Evolutionary conservation across 2,888 invertebrate species (phyloP), one percentile per base, ranked within the genome.

Genomic region (Trisateles emortualis): DNA sequence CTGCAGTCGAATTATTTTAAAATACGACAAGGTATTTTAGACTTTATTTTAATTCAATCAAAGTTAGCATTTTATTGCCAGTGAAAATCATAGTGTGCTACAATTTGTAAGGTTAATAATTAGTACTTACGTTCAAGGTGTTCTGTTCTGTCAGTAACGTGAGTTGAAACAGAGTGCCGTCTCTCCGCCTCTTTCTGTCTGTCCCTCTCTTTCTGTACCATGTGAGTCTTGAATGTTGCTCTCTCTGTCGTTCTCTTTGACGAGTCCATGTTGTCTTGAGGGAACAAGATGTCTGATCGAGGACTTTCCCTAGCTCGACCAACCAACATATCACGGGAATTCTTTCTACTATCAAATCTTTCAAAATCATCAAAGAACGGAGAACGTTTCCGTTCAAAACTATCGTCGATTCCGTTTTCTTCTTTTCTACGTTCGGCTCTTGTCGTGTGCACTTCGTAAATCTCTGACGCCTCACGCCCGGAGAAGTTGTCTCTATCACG

Each of bases 141-240:
- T 68, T 94, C 93, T 56, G 94, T 94, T 80, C 94, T 95, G 61
- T 96, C 96, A 0, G 96, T 96, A 41, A 95, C 94, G 68, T 96
- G 94, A 0, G 96, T 96, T 0, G 96, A 96, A 0, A 96, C 95
- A 0, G 96, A 96, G 50, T 95, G 95, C 71, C 96, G 94, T 55
- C 96, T 95, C 64, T 96, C 96, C 2, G 95, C 94, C 72, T 96
- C 96, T 50, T 94, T 87, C 63, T 92, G 92, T 47, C 90, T 84
- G 39, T 93, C 91, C 65, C 95, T 90, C 71, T 95, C 95, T 62
- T 95, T 95, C 76, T 95, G 94, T 0, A 93, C 95, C 95, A 95
- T 95, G 74, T 96, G 96, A 0, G 96, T 96, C 70, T 95, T 94
- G 73, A 96, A 96, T 0, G 96, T 96, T 0, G 95, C 95, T 42